Conservation (phyloP, 2,888 invertebrate species). For the Schrankia costaestrigalis region DNA sequence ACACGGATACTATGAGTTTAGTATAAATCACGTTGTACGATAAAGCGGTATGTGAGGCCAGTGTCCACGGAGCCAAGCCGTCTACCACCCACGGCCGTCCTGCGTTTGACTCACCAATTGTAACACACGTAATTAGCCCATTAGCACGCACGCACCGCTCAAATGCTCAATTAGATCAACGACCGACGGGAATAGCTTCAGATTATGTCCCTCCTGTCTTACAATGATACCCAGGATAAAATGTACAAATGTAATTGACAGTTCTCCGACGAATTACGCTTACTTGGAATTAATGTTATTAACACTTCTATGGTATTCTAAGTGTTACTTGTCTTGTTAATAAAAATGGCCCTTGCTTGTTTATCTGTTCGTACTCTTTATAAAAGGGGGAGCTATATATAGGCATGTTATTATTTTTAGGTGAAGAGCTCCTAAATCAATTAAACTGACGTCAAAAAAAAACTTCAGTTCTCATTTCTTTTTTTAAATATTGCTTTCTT, state of each 20-base stretch:
- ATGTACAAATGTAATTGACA: conserved; percentile 49
- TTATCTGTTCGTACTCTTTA: too few species aligned
- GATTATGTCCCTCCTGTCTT: conserved; percentile 62
- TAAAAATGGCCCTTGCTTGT: background rate
- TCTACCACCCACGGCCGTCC: conserved; percentile 73
- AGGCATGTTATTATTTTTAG: too few species aligned
- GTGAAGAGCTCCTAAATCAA: too few species aligned
- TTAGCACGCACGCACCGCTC: conserved; percentile 77
- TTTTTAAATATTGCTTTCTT: too few species aligned
- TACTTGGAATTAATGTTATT: conserved; percentile 30
- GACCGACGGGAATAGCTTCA: conserved; percentile 66
- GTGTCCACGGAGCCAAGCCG: conserved; percentile 68
- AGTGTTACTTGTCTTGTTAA: conserved; percentile 5
- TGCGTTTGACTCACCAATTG: conserved; percentile 75
- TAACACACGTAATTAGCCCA: conserved; percentile 75
- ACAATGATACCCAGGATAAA: conserved; percentile 55
- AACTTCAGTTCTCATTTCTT: too few species aligned
- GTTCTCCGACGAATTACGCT: conserved; percentile 41
- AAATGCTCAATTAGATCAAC: conserved; percentile 77
- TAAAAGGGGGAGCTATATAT: too few species aligned
- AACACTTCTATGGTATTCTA: conserved; percentile 20
- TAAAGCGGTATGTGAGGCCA: conserved; percentile 42
- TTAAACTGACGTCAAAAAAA: too few species aligned
- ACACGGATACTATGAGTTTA: conserved; percentile 17
- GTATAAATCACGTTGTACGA: conserved; percentile 36